Evolutionary conservation across 2,113 vertebrate species (phyloP).

Genomic region (Benitochromis conjunctus): DNA sequence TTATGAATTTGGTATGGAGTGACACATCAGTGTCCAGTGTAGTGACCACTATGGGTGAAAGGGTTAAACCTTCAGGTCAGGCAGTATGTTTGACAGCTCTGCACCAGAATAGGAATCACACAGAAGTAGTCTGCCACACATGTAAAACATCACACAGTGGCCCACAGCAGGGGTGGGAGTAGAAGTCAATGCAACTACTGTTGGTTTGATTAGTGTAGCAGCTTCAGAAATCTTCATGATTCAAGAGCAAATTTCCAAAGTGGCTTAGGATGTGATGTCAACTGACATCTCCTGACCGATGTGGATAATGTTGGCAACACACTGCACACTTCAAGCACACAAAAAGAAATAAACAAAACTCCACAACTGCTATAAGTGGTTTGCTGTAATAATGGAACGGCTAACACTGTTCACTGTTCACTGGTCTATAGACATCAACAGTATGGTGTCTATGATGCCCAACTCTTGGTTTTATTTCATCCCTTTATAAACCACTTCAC

Average conservation of each 20-base stretch:
- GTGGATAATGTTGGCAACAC: neutral
- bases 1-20: no score
- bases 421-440: neutral
- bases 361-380: neutral
- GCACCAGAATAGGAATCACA: neutral
- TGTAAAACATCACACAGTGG: neutral
- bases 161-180: neutral
- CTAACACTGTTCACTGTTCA: neutral
- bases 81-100: neutral
- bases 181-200: fast-evolving
- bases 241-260: fast-evolving
- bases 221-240: neutral
- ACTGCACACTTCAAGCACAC: neutral
- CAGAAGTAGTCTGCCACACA: fast-evolving
- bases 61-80: neutral
- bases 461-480: neutral
- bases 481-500: fast-evolving
- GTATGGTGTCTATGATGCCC: fast-evolving
- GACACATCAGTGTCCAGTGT: no score
- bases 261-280: fast-evolving
- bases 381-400: fast-evolving
- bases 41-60: no score
- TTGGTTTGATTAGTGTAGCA: neutral
- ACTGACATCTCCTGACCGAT: neutral
- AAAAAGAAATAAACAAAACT: no score